A percentile compares a stretch with the other conserved stretches of the same genome.
Conservation (phyloP, 2,113 vertebrate genomes). For the Corythaixoides concolor region DNA sequence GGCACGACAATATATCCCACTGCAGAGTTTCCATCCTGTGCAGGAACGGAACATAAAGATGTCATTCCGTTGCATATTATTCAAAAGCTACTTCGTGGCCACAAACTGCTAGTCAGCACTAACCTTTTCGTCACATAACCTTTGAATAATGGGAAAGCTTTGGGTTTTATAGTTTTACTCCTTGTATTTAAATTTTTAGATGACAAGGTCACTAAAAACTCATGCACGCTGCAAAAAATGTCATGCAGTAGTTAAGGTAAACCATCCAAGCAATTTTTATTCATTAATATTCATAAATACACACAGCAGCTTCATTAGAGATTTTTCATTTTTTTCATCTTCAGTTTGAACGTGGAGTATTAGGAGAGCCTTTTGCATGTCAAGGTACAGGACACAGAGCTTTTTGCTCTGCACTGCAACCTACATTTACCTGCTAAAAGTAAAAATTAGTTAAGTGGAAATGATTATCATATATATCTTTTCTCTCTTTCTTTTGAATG, state of each 20-base stretch:
- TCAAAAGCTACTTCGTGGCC: constrained; percentile 76
- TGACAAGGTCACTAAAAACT: constrained; percentile 94
- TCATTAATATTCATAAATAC: constrained; percentile 99
- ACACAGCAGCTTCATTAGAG: constrained; percentile 99
- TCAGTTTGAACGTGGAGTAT: constrained; percentile 96
- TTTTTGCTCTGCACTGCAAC: constrained; percentile 84
- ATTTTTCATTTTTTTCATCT: constrained; percentile 88
- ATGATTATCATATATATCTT: constrained; percentile 98
- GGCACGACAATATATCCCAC: constrained; percentile 49
- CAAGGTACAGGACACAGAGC: constrained; percentile 88
- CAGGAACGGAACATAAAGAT: constrained; percentile 54
- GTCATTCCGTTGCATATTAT: constrained; percentile 67
- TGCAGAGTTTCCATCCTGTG: constrained; percentile 68
- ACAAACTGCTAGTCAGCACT: constrained; percentile 21
- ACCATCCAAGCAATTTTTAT: constrained; percentile 99
- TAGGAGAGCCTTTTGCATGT: constrained; percentile 92
- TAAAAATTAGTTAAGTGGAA: constrained; percentile 95
- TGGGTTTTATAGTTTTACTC: constrained; percentile 81
- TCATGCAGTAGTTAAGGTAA: constrained; percentile 99
- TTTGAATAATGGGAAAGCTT: constrained; percentile 88
- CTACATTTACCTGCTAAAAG: constrained; percentile 93
- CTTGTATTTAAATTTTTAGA: constrained; percentile 85
- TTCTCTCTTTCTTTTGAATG: constrained; percentile 94
- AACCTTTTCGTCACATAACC: constrained; percentile 66
- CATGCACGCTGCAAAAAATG: constrained; percentile 98